Evolutionary conservation across 1,140 invertebrate species (phyloP).

Genomic region (Trichonephila clavata): DNA sequence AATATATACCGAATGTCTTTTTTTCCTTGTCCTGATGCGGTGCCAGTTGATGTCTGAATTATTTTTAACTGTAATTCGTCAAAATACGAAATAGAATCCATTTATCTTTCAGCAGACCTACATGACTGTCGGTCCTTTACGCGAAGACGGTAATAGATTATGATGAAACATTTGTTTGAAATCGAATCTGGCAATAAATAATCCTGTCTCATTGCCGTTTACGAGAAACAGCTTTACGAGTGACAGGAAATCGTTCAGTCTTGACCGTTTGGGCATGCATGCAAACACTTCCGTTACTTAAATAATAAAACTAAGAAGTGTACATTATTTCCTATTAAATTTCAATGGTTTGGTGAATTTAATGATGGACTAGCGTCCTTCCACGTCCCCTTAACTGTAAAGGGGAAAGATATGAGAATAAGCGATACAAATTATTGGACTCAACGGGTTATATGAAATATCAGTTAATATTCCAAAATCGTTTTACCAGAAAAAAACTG

Average conservation of each 20-base stretch:
- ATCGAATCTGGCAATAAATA: background rate
- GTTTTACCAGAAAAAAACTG: no score
- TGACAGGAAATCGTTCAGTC: background rate
- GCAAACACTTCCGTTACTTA: background rate
- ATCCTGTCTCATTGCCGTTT: background rate
- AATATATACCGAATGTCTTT: no score
- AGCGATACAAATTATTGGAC: no score
- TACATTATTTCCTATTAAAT: background rate
- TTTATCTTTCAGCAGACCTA: background rate
- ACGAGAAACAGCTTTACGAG: background rate
- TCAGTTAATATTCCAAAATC: no score
- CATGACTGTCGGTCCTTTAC: background rate
- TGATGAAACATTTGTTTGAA: conserved; percentile 6
- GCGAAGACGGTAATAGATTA: background rate
- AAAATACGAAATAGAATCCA: background rate
- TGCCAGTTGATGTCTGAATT: no score
- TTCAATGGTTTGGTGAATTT: no score
- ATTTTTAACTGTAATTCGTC: no score
- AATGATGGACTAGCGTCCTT: no score
- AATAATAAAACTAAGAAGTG: background rate
- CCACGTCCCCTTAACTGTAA: no score
- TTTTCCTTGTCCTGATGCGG: no score
- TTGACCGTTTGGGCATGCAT: background rate
- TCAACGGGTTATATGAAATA: no score
- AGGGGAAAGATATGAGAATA: no score